Base-by-base conservation (phyloP, 2,888 invertebrate species). In the Coelinius sp. region DNA sequence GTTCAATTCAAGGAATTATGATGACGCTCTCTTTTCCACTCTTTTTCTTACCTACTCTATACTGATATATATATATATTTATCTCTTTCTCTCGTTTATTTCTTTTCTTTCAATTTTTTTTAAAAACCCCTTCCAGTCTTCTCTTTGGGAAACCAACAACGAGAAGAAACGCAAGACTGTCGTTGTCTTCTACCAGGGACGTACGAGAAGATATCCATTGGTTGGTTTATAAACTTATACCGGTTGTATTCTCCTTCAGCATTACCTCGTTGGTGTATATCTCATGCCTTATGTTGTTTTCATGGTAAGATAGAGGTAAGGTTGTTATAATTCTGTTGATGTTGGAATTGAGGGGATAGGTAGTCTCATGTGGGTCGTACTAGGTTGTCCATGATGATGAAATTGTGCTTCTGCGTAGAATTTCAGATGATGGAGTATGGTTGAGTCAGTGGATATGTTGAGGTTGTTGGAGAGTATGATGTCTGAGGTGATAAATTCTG, bases 1-100 rank as follows among this genome's bases (percentile, higher is more conserved):
- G 84, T 85, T 86, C 87, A 84, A 87, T 87, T 87, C 87, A 86
- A 85, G 86, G 86, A 87, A 87, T 86, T 87, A 86, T 86, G 86
- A 87, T 83, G 82, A 82, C 81, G 82, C 81, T 83, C 80, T 83
- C 82, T 82, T 80, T 82, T 80, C 79, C 80, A 80, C 79, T 78
- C 80, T 52, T 41, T 66, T 74, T 75, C 63, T 71, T 75, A 52
- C 67, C 52, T 70, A 68, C 70, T 64, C 68, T 53, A 20, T 73
- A 59, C 56, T 25, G 68, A 64, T 68, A 53, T 65, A 53, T 67
- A 46, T 35, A 14, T 59, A n/a, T n/a, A 69, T 73, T 76, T 70
- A 25, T 31, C 63, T 64, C 49, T 31, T 31, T 44, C 49, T 52
- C 35, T 68, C 27, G 46, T 49, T 62, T 46, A 35, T 22, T 64